Conservation (phyloP, 2,888 invertebrate genomes). For the Meandrusa payeni region DNA sequence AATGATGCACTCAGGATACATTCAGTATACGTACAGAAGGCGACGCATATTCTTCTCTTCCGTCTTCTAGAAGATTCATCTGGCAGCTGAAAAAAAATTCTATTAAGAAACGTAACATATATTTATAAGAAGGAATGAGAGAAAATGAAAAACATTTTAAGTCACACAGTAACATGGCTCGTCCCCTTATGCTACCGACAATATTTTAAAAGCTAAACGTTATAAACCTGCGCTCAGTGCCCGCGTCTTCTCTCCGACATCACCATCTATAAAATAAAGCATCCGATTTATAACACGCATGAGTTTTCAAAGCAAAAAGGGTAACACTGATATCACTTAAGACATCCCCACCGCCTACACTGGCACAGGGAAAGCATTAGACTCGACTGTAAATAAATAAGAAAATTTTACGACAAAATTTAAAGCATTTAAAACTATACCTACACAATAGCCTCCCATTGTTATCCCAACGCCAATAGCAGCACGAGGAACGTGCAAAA, state of each 20-base stretch:
- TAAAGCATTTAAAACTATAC: slow-evolving; percentile 33
- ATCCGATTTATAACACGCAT: slow-evolving; percentile 74
- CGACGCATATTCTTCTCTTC: slow-evolving; percentile 82
- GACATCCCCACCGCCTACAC: slow-evolving; percentile 47
- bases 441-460: slow-evolving; percentile 54
- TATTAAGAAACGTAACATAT: neutral
- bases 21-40: slow-evolving; percentile 99
- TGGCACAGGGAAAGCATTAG: slow-evolving; percentile 43
- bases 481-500: slow-evolving; percentile 45
- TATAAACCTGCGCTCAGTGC: slow-evolving; percentile 45
- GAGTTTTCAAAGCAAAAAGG: slow-evolving; percentile 67
- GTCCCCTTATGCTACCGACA: slow-evolving; percentile 35
- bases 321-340: slow-evolving; percentile 68
- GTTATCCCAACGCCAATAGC: slow-evolving; percentile 61
- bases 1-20: slow-evolving; percentile 98
- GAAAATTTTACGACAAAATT: slow-evolving; percentile 42
- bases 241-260: slow-evolving; percentile 56
- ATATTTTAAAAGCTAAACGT: slow-evolving; percentile 70
- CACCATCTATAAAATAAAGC: slow-evolving; percentile 77
- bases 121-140: neutral
- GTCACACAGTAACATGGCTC: slow-evolving; percentile 1
- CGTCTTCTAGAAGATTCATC: slow-evolving; percentile 34
- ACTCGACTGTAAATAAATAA: slow-evolving; percentile 50
- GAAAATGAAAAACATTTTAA: neutral
- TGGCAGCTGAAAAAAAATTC: slow-evolving; percentile 31